Evolutionary conservation across 2,113 vertebrate genomes (phyloP).

Genomic region (Eupsittula cactorum): DNA sequence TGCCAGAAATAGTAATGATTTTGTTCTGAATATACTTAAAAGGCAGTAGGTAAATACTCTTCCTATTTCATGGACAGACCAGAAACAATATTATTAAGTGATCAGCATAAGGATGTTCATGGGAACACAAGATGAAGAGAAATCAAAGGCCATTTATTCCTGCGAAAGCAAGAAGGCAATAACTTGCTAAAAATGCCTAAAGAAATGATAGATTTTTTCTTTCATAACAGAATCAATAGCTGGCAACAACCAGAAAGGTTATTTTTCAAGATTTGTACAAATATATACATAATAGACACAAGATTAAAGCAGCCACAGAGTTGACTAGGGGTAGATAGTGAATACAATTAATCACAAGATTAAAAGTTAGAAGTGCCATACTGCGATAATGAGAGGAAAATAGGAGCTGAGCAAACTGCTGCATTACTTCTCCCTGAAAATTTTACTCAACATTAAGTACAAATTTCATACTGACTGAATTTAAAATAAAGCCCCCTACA

Average conservation of each 20-base stretch:
- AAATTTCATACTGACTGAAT: neutral
- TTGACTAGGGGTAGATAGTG: neutral
- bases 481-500: neutral
- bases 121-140: neutral
- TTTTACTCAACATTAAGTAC: neutral
- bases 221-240: neutral
- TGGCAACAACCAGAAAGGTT: neutral
- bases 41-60: neutral
- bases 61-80: neutral
- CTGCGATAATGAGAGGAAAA: neutral
- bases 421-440: neutral
- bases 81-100: neutral
- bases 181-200: neutral
- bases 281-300: neutral
- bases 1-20: neutral
- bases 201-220: neutral
- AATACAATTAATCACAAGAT: neutral
- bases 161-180: neutral
- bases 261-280: neutral
- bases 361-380: neutral
- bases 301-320: neutral
- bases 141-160: neutral
- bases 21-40: neutral
- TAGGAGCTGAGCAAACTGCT: neutral
- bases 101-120: neutral